Percentiles rank a stretch among this genome's conserved stretches.
These are phyloP conservation scores for Darevskia nairensis DNA, from an alignment of 2,797 vertebrate species.

Conservation along the genomic window DNA sequence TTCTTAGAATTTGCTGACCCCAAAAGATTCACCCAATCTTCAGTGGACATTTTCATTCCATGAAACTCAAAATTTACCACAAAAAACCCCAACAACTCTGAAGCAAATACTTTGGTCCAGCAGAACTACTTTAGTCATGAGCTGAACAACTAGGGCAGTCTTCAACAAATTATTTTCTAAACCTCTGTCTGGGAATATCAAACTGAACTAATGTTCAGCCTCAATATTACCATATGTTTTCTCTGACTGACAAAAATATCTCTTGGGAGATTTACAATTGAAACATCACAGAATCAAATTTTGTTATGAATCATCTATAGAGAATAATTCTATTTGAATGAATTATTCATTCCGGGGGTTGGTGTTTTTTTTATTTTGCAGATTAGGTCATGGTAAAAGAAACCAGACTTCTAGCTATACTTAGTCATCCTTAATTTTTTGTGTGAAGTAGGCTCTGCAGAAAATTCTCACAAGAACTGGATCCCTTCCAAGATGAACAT, in stretches of 20 bases:
- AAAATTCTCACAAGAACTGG: background rate
- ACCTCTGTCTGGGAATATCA: slow-evolving; percentile 33
- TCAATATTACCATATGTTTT: slow-evolving; percentile 44
- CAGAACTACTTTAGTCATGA: slow-evolving; percentile 1
- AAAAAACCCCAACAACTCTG: background rate
- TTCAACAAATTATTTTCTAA: slow-evolving; percentile 14
- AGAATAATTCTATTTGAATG: slow-evolving; percentile 30
- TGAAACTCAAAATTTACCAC: background rate
- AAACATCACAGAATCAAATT: slow-evolving; percentile 30
- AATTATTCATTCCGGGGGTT: background rate
- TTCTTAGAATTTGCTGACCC: background rate
- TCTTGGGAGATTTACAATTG: slow-evolving; percentile 24
- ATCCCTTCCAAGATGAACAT: background rate
- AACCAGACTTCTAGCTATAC: slow-evolving; percentile 17
- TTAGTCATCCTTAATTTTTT: slow-evolving; percentile 29
- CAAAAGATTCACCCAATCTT: background rate
- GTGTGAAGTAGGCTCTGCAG: background rate
- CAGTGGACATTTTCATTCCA: background rate
- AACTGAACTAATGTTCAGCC: slow-evolving; percentile 21
- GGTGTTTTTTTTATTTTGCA: slow-evolving; percentile 4
- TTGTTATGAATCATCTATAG: slow-evolving; percentile 48
- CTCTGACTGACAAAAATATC: slow-evolving; percentile 39
- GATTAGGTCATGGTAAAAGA: slow-evolving; percentile 32
- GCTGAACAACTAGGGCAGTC: slow-evolving; percentile 21
- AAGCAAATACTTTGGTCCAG: background rate